Conservation (phyloP, 2,113 vertebrate species). For the Oreocharis arfaki region DNA sequence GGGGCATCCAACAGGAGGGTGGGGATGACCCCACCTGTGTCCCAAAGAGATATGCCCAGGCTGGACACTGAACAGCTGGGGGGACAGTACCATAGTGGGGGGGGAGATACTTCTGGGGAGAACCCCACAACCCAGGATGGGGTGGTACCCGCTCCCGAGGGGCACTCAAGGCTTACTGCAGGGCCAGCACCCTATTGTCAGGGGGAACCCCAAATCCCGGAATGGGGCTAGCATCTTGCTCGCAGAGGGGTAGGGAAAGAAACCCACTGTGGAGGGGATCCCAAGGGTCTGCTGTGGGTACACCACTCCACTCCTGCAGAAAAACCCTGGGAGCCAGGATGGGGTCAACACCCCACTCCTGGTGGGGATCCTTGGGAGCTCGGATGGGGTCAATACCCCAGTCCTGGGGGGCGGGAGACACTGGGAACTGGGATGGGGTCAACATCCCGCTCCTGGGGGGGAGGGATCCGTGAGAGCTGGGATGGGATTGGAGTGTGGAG, state of each 20-base stretch:
- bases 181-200: background rate
- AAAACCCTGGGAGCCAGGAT: background rate
- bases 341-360: background rate
- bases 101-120: background rate
- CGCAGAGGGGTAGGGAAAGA: background rate
- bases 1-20: background rate
- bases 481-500: no score
- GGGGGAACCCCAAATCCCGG: background rate
- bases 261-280: background rate
- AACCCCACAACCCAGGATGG: background rate
- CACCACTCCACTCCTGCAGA: no score
- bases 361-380: background rate
- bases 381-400: background rate
- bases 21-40: no score
- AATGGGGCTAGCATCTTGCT: background rate
- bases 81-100: fast-evolving
- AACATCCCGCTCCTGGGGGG: fast-evolving
- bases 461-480: background rate
- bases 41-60: background rate
- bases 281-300: background rate
- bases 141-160: background rate
- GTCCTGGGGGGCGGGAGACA: no score
- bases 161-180: background rate
- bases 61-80: fast-evolving
- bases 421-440: background rate